Conservation (phyloP, 1,140 invertebrate species). For the Drosophila orena region DNA sequence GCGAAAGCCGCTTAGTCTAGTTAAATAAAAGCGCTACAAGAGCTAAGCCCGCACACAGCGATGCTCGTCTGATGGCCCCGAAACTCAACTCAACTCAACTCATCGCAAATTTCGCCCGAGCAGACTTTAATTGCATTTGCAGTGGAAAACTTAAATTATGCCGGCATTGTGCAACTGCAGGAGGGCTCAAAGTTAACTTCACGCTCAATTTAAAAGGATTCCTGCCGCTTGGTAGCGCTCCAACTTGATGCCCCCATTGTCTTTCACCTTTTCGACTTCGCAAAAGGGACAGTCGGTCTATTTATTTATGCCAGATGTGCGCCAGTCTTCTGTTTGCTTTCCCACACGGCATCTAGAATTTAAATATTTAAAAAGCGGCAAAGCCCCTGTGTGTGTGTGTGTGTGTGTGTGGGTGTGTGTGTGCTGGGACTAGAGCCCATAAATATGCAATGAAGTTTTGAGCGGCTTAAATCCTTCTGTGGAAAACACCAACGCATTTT, state of each 20-base stretch:
- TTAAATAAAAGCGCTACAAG: slow-evolving; percentile 73
- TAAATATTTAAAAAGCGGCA: slow-evolving; percentile 76
- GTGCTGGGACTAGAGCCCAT: slow-evolving; percentile 43
- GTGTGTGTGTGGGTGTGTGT: background rate
- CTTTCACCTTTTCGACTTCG: slow-evolving; percentile 23
- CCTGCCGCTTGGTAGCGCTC: slow-evolving; percentile 19
- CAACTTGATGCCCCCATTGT: slow-evolving; percentile 10
- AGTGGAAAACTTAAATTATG: slow-evolving; percentile 34
- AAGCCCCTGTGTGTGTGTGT: slow-evolving; percentile 31
- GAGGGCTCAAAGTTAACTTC: slow-evolving; percentile 10
- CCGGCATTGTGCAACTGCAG: slow-evolving; percentile 12
- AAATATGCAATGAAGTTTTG: slow-evolving; percentile 75
- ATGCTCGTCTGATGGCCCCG: background rate
- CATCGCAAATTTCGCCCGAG: slow-evolving; percentile 13
- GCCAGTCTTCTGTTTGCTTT: slow-evolving; percentile 34
- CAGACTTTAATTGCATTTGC: slow-evolving; percentile 49
- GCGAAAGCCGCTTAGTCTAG: slow-evolving; percentile 76
- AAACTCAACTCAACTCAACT: background rate
- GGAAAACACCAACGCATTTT: background rate
- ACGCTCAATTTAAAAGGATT: slow-evolving; percentile 46
- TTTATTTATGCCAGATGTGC: slow-evolving; percentile 78
- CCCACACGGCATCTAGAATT: slow-evolving; percentile 48
- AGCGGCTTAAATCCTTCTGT: slow-evolving; percentile 29
- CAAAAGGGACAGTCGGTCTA: slow-evolving; percentile 37
- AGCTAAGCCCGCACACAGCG: slow-evolving; percentile 32